Evolutionary conservation across 2,797 vertebrate species (phyloP), one percentile per base, ranked within the genome.

Genomic region (Parauchenoglanis ngamensis): DNA sequence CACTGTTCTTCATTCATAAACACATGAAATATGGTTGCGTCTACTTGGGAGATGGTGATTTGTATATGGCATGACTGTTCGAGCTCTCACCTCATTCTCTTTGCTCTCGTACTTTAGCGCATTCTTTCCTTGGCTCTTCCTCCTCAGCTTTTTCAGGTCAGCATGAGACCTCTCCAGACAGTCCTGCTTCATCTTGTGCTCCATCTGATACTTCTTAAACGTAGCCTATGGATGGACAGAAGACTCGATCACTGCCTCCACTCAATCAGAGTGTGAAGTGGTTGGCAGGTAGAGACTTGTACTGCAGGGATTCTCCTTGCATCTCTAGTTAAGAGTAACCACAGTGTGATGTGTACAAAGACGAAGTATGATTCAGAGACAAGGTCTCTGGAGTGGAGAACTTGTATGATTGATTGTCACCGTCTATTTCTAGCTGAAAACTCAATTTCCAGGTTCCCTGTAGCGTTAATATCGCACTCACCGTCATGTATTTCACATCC

Each of bases 401-500:
- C n/a, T 35, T 61, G 0, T 56, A 40, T 76, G 59, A 25, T 52
- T 80, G 67, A 25, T 67, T 70, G 3, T 52, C 49, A 68, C 19
- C 57, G 13, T 46, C 40, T 35, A 54, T 65, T 72, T 75, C 17
- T 54, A 2, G 40, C 11, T 40, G 54, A 86, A 86, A 81, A 75
- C 57, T 75, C 46, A 1, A 28, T 68, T 85, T 80, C 49, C 5
- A 68, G 28, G 21, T 63, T 31, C 28, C 80, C 59, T 44, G 21
- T 57, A 12, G 23, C 87, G 68, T 83, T 59, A 19, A 23, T 40
- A 63, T 67, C 46, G 28, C 5, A 77, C 98, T 97, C 92, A 99
- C 98, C 19, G 95, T 98, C 98, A 99, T 99, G 67, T 99, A 99
- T 93, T 99, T 99, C 59, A 99, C 96, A 86, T 99, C 98, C 93